Evolutionary conservation across 2,113 vertebrate species (phyloP), one percentile per base, ranked within the genome.

Genomic region (Apistogramma diplotaenia): DNA sequence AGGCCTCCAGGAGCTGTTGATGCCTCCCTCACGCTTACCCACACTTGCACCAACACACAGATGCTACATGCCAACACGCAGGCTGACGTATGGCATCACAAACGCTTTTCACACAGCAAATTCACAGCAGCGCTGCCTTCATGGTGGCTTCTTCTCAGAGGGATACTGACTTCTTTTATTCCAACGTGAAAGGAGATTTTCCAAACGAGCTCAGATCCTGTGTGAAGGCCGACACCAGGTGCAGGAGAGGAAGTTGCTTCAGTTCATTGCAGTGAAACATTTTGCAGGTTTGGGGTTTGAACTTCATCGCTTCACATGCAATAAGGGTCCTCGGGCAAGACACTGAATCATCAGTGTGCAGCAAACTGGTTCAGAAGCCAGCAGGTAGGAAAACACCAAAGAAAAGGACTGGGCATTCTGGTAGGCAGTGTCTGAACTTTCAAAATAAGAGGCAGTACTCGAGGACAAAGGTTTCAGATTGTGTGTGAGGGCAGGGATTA

Each of bases 1-100:
- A 77, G 54, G n/a, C 81, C 37, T 46, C 18, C 58, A 79, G 67
- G 29, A 72, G 83, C 58, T 58, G 57, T 37, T 59, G 25, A 67
- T 21, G 0, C 49, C 76, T 59, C 83, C 40, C 8, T 40, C 65
- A 53, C 78, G 58, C 61, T 23, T 37, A 46, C 86, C 6, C 74
- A 37, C 71, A 27, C 65, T 13, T 46, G 25, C 58, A 70, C 53
- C 58, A 40, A 43, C 61, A 76, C 53, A 82, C 81, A 77, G 31
- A 13, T 19, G 35, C 29, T 53, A 72, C 67, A 79, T 70, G 58
- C 57, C 70, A 56, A 57, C 5, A 37, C 35, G 16, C 33, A 49
- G 46, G 29, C 37, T 46, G 0, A 51, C 3, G 37, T 2, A 51
- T 18, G 25, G 59, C 19, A 46, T 62, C 76, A 31, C 18, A 29